Evolutionary conservation across 2,797 vertebrate species (phyloP), one percentile per base, ranked within the genome.

Genomic region (Acanthurus tractus): DNA sequence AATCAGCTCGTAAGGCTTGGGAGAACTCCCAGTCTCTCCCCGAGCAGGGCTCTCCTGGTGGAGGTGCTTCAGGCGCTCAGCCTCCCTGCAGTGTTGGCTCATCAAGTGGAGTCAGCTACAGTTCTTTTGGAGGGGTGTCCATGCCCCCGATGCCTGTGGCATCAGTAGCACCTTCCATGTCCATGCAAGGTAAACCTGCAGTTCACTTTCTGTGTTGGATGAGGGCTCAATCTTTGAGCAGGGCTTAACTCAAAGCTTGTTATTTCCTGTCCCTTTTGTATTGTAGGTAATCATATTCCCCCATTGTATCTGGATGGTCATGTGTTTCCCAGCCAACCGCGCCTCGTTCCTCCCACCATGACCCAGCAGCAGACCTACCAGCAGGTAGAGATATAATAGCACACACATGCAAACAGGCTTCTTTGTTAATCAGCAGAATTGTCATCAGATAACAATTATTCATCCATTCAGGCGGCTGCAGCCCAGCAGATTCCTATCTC

Each of bases 401-500:
- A 63, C 1, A 68, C 0, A 52, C 25, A 61, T 2, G 67, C 0
- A 50, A 22, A 6, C 5, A 9, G 0, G 2, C 12, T 29, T 56
- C 13, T 70, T 63, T 65, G 5, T 74, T 15, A 17, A 12, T 70
- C n/a, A 65, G 36, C 68, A 56, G 65, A 45, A 38, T 50, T 66
- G 23, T 69, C 29, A 45, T 70, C 11, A 34, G 68, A 3, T 57
- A 79, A 8, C 2, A 23, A 79, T 34, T 86, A 45, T 52, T 68
- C 29, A 58, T 77, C 25, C 70, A 20, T 64, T 1, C 92, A 99
- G 97, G 97, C 97, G 6, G 96, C 97, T 10, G 96, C 97, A 44
- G 96, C 97, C 88, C 98, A 99, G 94, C 98, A 99, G 94, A 99
- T 99, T 85, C 98, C 98, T 8, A 97, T 99, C 84, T 99, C 98